Evolutionary conservation across 2,113 vertebrate species (phyloP), one percentile per base, ranked within the genome.

Genomic region (Callocephalon fimbriatum): DNA sequence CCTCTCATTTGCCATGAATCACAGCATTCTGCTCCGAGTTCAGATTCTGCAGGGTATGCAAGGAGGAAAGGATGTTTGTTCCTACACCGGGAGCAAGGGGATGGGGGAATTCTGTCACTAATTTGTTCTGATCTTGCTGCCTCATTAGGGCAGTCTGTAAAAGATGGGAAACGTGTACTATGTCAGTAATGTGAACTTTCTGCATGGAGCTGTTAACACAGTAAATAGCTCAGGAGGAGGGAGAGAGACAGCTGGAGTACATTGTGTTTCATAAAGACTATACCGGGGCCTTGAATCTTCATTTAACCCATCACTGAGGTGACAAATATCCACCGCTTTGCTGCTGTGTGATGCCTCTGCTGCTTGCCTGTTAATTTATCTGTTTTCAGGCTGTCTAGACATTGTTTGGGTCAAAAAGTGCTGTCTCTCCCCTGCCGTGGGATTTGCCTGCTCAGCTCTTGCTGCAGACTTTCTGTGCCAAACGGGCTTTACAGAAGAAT

Each of bases 371-470:
- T 97, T 98, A 97, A 95, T 97, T 96, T 97, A 98, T 98, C 98
- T 98, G 97, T 97, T 98, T 97, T 97, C 98, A 97, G 96, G 95
- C 94, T 96, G 98, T 98, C 98, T 98, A 98, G 98, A 98, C 97
- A 97, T 95, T 97, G 97, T 98, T 96, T 98, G 96, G 97, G 97
- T 97, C 96, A 95, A 95, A 97, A 97, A 93, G 93, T 62, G 95
- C 92, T 92, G 95, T 93, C 97, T 98, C 96, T 82, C 74, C 86
- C 94, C 82, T 79, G 90, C 93, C 91, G 94, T 86, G 91, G 95
- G 94, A 86, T 80, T 97, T 96, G 96, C 96, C 67, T 92, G 91
- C 95, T 98, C 70, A 86, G 96, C 97, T 95, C 93, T 95, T 90
- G 88, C 96, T 95, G 89, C 93, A 81, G 96, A 95, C 95, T 68